Percentiles rank a stretch among this genome's conserved stretches.
phyloP scores from a whole-genome alignment of 2,113 vertebrate genomes.

The Leptodactylus fuscus region DNA sequence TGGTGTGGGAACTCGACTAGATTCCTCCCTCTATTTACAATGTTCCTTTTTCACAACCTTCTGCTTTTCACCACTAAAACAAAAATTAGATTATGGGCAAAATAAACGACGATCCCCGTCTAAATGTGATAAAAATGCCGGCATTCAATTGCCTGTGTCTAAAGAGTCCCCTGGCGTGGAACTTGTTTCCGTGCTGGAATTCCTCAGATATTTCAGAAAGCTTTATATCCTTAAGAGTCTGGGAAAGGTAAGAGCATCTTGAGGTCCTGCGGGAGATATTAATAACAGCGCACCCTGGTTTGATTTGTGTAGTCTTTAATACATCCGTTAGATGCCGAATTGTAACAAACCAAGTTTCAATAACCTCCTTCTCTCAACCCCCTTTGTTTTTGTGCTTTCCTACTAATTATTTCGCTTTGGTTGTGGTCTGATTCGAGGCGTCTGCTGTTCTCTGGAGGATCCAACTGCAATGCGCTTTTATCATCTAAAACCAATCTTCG shows the following conservation, averaged over 20 bases:
- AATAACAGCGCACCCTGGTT: conserved; percentile 4
- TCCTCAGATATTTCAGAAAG: conserved; percentile 14
- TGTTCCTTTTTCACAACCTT: conserved; percentile 33
- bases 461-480: conserved; percentile 56
- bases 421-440: conserved; percentile 44
- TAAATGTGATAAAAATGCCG: conserved; percentile 5
- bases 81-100: conserved; percentile 44
- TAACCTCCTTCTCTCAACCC: conserved; percentile 36
- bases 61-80: conserved; percentile 24
- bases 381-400: conserved; percentile 32
- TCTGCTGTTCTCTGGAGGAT: conserved; percentile 41
- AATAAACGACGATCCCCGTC: neutral
- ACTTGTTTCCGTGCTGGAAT: neutral
- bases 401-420: conserved; percentile 50
- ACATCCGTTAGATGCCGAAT: conserved; percentile 44
- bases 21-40: conserved; percentile 30
- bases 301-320: conserved; percentile 48
- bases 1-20: conserved; percentile 25
- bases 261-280: conserved; percentile 23
- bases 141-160: conserved; percentile 7
- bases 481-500: conserved; percentile 49
- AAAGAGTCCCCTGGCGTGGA: neutral
- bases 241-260: neutral
- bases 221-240: neutral
- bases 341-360: conserved; percentile 17